Percentiles rank a stretch among this genome's conserved stretches.
These are phyloP conservation scores for Lepilemur septentrionalis DNA, from an alignment of 2,797 vertebrate species.

Conservation along the genomic window DNA sequence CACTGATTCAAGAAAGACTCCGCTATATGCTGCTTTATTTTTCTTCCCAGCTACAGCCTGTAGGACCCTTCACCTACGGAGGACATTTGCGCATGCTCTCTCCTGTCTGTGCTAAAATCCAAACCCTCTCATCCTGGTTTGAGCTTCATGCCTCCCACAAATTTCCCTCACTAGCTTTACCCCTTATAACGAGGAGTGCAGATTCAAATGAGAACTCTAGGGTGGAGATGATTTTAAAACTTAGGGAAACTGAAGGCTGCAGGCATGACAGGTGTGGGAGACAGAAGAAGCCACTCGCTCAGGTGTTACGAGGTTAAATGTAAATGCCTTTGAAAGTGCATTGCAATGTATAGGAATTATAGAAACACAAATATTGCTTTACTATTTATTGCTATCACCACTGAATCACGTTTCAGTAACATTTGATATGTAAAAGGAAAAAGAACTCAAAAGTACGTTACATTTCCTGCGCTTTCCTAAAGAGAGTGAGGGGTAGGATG, in stretches of 20 bases:
- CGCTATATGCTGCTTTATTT: background rate
- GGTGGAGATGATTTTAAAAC: background rate
- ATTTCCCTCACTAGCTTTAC: background rate
- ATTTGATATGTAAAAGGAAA: background rate
- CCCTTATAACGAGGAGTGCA: background rate
- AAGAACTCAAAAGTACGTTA: background rate
- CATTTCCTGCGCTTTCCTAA: background rate
- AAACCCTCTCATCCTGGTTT: background rate
- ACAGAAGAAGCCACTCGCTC: background rate
- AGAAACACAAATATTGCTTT: rapidly evolving
- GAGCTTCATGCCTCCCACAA: background rate
- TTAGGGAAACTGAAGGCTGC: background rate
- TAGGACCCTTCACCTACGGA: background rate
- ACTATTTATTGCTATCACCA: background rate
- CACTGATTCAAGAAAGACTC: background rate
- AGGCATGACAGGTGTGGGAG: rapidly evolving
- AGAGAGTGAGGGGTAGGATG: background rate
- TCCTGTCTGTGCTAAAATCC: background rate
- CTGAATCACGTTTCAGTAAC: too few relatives aligned
- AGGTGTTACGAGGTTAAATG: too few relatives aligned
- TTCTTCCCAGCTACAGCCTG: rapidly evolving
- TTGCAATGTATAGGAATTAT: rapidly evolving
- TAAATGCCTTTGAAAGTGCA: background rate
- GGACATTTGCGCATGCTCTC: rapidly evolving
- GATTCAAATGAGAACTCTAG: background rate